Percentiles rank a stretch among this genome's conserved stretches.
Conservation (phyloP, 1,140 invertebrate species). For the Augochlora pura region DNA sequence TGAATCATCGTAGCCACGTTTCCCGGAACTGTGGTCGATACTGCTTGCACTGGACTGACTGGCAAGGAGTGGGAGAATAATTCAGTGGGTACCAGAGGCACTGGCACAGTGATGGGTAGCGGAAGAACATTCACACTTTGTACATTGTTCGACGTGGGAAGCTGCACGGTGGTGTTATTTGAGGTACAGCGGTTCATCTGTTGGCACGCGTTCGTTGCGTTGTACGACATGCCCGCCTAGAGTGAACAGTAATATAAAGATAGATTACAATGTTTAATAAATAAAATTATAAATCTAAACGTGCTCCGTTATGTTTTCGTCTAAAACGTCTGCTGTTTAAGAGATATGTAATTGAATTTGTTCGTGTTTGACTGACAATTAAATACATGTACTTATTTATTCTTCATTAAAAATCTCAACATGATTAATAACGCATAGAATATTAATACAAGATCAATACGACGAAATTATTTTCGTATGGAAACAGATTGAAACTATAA, state of each 20-base stretch:
- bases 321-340: too few relatives aligned
- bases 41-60: conserved; percentile 48
- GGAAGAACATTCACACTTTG: conserved; percentile 71
- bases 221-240: conserved; percentile 73
- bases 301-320: too few relatives aligned
- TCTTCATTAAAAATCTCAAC: too few relatives aligned
- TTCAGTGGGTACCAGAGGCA: conserved; percentile 73
- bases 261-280: too few relatives aligned
- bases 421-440: too few relatives aligned
- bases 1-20: conserved; percentile 68
- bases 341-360: too few relatives aligned
- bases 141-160: conserved; percentile 60
- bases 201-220: conserved; percentile 67
- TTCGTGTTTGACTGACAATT: too few relatives aligned
- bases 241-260: not conserved
- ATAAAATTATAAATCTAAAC: too few relatives aligned
- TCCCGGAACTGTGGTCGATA: conserved; percentile 52
- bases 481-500: too few relatives aligned
- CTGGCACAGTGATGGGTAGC: conserved; percentile 71
- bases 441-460: too few relatives aligned
- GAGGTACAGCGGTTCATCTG: conserved; percentile 63
- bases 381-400: too few relatives aligned
- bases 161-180: conserved; percentile 67
- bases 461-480: too few relatives aligned
- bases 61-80: conserved; percentile 71